Percentiles rank a stretch among this genome's conserved stretches.
These are phyloP conservation scores for Calosoma granatense DNA, from an alignment of 1,140 invertebrate species.

Conservation along the genomic window DNA sequence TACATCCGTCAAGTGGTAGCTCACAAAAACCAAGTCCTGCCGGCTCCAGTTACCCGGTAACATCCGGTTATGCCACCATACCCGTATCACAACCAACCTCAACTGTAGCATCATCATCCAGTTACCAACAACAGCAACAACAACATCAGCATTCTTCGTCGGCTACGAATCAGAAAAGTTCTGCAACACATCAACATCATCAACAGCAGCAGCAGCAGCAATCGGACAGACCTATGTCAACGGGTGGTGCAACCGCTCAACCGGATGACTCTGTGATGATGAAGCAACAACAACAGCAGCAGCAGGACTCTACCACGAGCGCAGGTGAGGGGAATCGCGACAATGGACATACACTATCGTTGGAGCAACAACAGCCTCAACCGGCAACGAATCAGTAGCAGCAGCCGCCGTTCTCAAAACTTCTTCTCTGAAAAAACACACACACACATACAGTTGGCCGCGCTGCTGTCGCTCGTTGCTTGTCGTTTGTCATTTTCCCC, in stretches of 20 bases:
- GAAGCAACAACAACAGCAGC: neutral
- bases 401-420: neutral
- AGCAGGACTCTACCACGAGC: constrained; percentile 20
- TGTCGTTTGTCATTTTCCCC: constrained; percentile 25
- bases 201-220: neutral
- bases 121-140: neutral
- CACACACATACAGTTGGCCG: no score
- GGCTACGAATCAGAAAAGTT: neutral
- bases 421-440: no score
- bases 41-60: no score
- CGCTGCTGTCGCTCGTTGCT: constrained; percentile 26
- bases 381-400: neutral
- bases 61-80: neutral
- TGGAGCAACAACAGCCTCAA: no score
- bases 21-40: neutral
- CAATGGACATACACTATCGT: no score
- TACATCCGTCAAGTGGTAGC: neutral
- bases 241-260: neutral
- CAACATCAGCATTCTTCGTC: neutral
- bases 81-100: neutral
- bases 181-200: neutral
- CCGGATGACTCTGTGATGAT: no score
- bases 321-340: constrained; percentile 28
- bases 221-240: constrained; percentile 6
- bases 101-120: neutral